These are phyloP conservation scores for Carposina sasakii DNA, from an alignment of 1,140 invertebrate species.

Conservation along the genomic window DNA sequence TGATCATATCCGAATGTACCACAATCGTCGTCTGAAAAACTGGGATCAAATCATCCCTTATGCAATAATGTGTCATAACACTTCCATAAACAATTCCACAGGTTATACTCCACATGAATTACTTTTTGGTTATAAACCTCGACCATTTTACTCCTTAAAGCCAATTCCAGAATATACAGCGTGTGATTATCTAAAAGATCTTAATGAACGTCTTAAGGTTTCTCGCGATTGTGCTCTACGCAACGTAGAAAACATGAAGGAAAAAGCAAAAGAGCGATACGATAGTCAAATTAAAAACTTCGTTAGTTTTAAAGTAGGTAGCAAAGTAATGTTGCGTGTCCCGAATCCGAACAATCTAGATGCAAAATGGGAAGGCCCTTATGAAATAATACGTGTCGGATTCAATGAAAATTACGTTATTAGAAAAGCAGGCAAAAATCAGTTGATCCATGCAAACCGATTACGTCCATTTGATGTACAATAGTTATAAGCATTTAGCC, in stretches of 20 bases:
- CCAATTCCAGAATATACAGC: constrained; percentile 26
- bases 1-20: constrained; percentile 54
- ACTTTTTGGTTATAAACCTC: constrained; percentile 55
- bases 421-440: constrained; percentile 24
- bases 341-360: constrained; percentile 40
- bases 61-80: constrained; percentile 65
- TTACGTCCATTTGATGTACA: constrained; percentile 20
- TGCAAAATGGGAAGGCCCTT: constrained; percentile 43
- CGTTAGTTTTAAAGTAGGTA: constrained; percentile 24
- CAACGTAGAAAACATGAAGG: constrained; percentile 38
- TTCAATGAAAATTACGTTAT: constrained; percentile 43
- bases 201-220: constrained; percentile 34
- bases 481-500: too few species aligned
- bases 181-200: constrained; percentile 33
- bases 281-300: constrained; percentile 36
- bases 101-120: constrained; percentile 53
- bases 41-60: constrained; percentile 62
- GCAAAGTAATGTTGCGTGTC: constrained; percentile 31
- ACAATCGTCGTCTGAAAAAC: constrained; percentile 36
- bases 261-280: constrained; percentile 35
- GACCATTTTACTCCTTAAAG: constrained; percentile 33
- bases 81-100: constrained; percentile 44
- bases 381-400: constrained; percentile 32
- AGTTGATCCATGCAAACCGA: constrained; percentile 30
- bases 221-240: constrained; percentile 23